These are phyloP conservation scores for Australoheros facetus DNA, from an alignment of 2,797 vertebrate genomes.

Conservation along the genomic window DNA sequence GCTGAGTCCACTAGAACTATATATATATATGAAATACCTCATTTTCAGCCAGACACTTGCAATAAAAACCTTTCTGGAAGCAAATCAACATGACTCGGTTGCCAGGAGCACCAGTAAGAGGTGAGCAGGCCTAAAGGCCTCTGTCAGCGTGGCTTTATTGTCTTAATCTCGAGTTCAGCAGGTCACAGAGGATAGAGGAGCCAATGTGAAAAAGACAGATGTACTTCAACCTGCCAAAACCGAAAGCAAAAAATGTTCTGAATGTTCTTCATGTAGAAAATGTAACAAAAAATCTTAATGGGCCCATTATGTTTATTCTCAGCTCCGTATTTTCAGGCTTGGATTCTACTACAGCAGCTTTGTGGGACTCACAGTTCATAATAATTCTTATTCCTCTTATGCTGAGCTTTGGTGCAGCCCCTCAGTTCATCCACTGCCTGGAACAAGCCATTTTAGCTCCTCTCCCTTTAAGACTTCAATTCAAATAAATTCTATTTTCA, in stretches of 20 bases:
- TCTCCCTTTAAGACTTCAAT: too few relatives aligned
- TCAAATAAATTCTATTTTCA: too few relatives aligned
- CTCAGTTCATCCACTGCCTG: too few relatives aligned
- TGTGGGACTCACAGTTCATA: neutral
- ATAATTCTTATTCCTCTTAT: too few relatives aligned
- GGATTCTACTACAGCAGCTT: neutral
- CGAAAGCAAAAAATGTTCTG: neutral
- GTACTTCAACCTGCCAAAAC: neutral
- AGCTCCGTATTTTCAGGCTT: neutral
- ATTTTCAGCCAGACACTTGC: conserved; percentile 30
- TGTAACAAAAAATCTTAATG: neutral
- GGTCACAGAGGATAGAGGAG: conserved; percentile 14
- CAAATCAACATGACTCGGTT: conserved; percentile 24
- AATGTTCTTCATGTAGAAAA: conserved; percentile 2
- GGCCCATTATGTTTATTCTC: too few relatives aligned
- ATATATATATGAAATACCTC: conserved; percentile 49
- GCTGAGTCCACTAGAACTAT: conserved; percentile 13
- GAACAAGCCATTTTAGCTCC: neutral
- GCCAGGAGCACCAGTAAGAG: conserved; percentile 27
- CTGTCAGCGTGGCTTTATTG: conserved; percentile 58
- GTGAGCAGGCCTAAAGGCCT: conserved; percentile 27
- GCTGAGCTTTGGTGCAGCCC: too few relatives aligned
- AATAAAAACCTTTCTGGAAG: conserved; percentile 75
- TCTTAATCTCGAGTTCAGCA: conserved; percentile 39
- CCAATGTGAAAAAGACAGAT: neutral